Base-by-base conservation (phyloP, 2,888 invertebrate genomes). In the Cremastinae sp. region DNA sequence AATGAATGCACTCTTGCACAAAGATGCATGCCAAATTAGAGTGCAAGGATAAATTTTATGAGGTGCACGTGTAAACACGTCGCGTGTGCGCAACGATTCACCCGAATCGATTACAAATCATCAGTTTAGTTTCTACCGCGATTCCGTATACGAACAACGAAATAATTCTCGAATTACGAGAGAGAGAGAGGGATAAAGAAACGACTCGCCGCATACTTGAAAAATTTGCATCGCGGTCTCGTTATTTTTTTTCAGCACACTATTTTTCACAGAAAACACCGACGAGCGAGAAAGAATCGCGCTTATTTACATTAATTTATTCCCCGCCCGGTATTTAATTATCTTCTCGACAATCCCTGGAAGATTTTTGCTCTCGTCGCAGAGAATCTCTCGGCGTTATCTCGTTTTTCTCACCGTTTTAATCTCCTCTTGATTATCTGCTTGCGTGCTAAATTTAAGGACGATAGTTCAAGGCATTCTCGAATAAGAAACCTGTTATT, bases 11-110 rank as follows among this genome's bases (percentile, higher is more conserved):
- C 20, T 41, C 51, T 14, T 28, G 18, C 51, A 16, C 20, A 41
- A 16, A 7, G 5, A 36, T 18, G 10, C 18, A 34, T 10, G 2
- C n/a, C 5, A 28, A 49, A 28, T 14, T 22, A 18, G 14, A 36
- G 14, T 20, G 14, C 49, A 49, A 72, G 61, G 62, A 62, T 68
- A 16, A 61, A 72, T 72, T 75, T 75, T 62, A 62, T 61, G 66
- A 68, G 61, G 49, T 66, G 54, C 72, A 66, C 72, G 66, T 66
- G 71, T 72, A 56, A 62, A 18, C 49, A 38, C 22, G 41, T 72
- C 71, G 72, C 66, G 71, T 71, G 71, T 51, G 34, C 41, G 9
- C 12, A 38, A 7, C 45, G 62, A 75, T 58, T 54, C 28, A 41
- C 49, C 22, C 10, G 20, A 75, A 71, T 75, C 54, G 47, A 61